A percentile compares a stretch with the other conserved stretches of the same genome.
phyloP scores from a whole-genome alignment of 2,888 invertebrate genomes.

The Drosophila peninsularis region DNA sequence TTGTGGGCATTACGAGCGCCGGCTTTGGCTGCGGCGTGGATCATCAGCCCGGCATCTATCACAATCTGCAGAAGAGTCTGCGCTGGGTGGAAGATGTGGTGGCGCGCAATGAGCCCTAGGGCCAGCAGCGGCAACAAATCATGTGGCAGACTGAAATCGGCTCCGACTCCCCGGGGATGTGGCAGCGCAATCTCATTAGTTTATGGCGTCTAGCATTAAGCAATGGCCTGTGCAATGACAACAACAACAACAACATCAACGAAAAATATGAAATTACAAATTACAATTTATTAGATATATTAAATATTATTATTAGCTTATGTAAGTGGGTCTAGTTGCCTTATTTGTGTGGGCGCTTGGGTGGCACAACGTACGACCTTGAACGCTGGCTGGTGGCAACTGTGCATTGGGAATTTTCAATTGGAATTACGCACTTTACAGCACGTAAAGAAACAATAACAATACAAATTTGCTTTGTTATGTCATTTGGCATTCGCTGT shows the following conservation, averaged over 20 bases:
- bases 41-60: constrained; percentile 94
- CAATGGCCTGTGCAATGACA: constrained; percentile 71
- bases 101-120: constrained; percentile 69
- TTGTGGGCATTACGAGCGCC: constrained; percentile 93
- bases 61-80: constrained; percentile 90
- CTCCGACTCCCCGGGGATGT: constrained; percentile 23
- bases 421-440: constrained; percentile 56
- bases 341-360: constrained; percentile 3
- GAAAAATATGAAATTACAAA: constrained; percentile 22
- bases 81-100: constrained; percentile 89
- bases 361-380: constrained; percentile 58
- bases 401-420: constrained; percentile 37
- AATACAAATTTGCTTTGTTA: constrained; percentile 44
- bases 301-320: constrained; percentile 64
- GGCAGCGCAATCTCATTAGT: constrained; percentile 72
- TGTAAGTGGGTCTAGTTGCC: constrained; percentile 29
- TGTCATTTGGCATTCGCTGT: constrained; percentile 48
- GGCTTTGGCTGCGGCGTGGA: constrained; percentile 94
- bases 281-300: constrained; percentile 68
- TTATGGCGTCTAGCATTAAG: constrained; percentile 64
- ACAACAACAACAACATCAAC: constrained; percentile 23
- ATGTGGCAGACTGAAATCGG: constrained; percentile 14
- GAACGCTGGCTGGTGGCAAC: constrained; percentile 46
- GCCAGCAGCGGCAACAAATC: constrained; percentile 1
- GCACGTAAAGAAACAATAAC: constrained; percentile 41